Base-by-base conservation (phyloP, 1,140 invertebrate genomes). In the Episyrphus balteatus region DNA sequence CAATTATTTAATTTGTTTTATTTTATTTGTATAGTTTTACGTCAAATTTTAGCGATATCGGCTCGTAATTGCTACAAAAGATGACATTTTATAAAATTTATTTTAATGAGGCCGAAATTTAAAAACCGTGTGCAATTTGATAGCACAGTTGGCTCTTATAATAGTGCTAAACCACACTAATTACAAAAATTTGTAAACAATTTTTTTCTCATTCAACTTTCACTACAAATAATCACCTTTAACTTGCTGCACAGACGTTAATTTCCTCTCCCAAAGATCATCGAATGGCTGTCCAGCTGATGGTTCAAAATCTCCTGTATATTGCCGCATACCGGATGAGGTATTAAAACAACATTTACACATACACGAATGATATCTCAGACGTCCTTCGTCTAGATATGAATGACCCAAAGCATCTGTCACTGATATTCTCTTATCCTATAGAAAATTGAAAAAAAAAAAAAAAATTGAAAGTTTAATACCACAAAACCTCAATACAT, bases 321-420 rank as follows among this genome's bases (percentile, higher is more conserved):
- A 98, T 68, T 92, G 88, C 49, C 94, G 75, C 50, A 76, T 74
- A 14, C 80, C 81, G 51, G 76, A 77, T 32, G 79, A 78, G 47
- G 79, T 82, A 55, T 80, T 86, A 66, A 84, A 88, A 73, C 96
- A 99, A 70, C 96, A 99, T 61, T 87, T 88, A 75, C 96, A 99
- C 96, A 99, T 99, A 70, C 96, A 99, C 37, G 95, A 98, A 73
- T 99, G 96, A 73, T 98, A 99, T 57, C 96, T 80, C 52, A 99
- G 77, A 54, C 96, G 79, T 42, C 96, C 96, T 70, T 99, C 96
- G 62, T 98, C 93, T 47, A 99, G 76, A 73, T 98, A 99, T 12
- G 92, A 91, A 76, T 98, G 94, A 48, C 87, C 84, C 52, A 99
- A 74, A 7, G 96, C 95, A 68, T 97, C 88, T 33, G 88, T 82